These are phyloP conservation scores for Sarcophaga subvicina DNA, from an alignment of 2,888 invertebrate genomes.

Conservation along the genomic window DNA sequence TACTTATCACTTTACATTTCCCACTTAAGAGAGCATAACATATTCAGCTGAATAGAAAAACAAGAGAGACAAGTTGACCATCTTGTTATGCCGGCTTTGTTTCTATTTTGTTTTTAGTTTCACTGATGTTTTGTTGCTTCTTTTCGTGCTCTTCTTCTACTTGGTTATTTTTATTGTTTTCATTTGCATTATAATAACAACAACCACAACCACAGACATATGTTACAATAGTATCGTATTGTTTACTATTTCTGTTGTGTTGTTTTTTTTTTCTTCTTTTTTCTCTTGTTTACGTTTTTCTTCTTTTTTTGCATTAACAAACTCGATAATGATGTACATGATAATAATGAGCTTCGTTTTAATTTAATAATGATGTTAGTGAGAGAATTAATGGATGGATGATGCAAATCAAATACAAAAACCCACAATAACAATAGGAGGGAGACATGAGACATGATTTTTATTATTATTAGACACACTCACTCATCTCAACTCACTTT, in stretches of 20 bases:
- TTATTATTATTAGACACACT: no score
- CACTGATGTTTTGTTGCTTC: neutral
- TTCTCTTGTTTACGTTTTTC: neutral
- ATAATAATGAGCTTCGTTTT: constrained; percentile 9
- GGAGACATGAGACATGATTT: no score
- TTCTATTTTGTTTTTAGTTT: neutral
- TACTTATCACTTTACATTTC: no score
- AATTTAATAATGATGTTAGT: constrained; percentile 5
- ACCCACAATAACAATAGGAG: no score
- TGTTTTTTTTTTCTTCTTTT: neutral
- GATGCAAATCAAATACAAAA: no score
- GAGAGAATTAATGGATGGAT: neutral
- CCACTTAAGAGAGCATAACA: no score
- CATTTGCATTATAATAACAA: neutral
- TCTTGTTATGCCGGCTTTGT: constrained; percentile 67
- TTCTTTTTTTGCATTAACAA: constrained; percentile 16
- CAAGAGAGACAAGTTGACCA: constrained; percentile 41
- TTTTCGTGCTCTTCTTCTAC: neutral
- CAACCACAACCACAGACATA: constrained; percentile 3
- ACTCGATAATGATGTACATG: constrained; percentile 4
- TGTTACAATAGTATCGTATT: constrained; percentile 7
- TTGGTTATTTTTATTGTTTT: constrained; percentile 12
- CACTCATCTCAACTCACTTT: no score
- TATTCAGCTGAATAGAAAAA: neutral
- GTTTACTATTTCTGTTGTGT: constrained; percentile 17